These are phyloP conservation scores for Ichneumon xanthorius DNA, from an alignment of 2,888 invertebrate species.

Conservation along the genomic window DNA sequence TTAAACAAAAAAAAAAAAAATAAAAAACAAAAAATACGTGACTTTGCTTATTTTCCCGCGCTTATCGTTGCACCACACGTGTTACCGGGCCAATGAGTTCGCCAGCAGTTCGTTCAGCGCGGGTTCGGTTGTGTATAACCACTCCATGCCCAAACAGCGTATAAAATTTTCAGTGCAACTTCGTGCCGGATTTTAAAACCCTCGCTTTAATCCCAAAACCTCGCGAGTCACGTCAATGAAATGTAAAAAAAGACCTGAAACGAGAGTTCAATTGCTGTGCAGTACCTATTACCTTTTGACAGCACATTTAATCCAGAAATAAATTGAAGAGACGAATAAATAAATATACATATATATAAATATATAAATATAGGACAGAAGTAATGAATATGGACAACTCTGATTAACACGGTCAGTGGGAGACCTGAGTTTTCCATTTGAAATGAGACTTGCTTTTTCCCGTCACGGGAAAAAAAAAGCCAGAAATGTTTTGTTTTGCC, in stretches of 20 bases:
- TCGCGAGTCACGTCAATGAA: neutral
- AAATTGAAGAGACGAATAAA: neutral
- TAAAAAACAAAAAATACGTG: constrained; percentile 78
- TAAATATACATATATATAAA: neutral
- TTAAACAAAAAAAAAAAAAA: neutral
- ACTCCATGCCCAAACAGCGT: constrained; percentile 55
- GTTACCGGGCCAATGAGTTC: constrained; percentile 67
- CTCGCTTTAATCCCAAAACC: constrained; percentile 24
- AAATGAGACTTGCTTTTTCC: no score
- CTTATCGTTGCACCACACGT: constrained; percentile 80
- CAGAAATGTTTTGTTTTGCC: neutral
- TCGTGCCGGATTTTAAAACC: constrained; percentile 24
- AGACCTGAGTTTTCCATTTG: no score
- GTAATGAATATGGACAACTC: no score
- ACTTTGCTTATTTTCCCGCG: constrained; percentile 79
- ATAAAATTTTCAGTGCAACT: constrained; percentile 48
- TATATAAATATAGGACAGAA: neutral
- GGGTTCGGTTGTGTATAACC: constrained; percentile 60
- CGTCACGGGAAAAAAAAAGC: neutral
- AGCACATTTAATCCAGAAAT: neutral
- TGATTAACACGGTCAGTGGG: no score
- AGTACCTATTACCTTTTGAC: neutral
- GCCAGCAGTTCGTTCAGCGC: constrained; percentile 57
- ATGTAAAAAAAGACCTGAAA: constrained; percentile 19
- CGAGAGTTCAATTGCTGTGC: constrained; percentile 2